phyloP scores from a whole-genome alignment of 2,888 invertebrate genomes.

The Drosophila koepferae region DNA sequence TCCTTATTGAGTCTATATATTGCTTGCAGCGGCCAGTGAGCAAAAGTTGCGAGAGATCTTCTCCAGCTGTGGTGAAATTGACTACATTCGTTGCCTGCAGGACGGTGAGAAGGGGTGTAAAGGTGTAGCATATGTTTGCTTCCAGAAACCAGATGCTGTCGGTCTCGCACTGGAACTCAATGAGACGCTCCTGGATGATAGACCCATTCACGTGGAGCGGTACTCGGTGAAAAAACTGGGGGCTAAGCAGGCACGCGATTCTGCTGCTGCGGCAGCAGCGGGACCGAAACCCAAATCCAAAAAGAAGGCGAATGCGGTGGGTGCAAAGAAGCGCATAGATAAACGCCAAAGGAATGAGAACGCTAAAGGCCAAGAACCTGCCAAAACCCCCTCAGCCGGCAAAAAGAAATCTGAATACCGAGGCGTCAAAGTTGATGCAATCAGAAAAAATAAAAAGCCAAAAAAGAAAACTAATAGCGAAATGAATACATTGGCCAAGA shows the following conservation, averaged over 20 bases:
- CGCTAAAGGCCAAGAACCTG: constrained; percentile 12
- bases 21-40: constrained; percentile 80
- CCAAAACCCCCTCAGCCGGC: background rate
- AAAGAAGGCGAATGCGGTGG: constrained; percentile 48
- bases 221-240: constrained; percentile 79
- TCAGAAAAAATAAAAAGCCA: constrained; percentile 75
- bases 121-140: constrained; percentile 84
- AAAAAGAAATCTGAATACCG: constrained; percentile 82
- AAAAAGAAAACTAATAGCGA: constrained; percentile 75
- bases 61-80: constrained; percentile 83
- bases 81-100: constrained; percentile 83
- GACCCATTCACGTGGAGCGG: constrained; percentile 83
- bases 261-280: constrained; percentile 21
- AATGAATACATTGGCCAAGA: constrained; percentile 79
- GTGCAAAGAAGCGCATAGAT: constrained; percentile 62
- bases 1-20: background rate
- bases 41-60: constrained; percentile 83
- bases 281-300: constrained; percentile 50
- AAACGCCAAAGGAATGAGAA: constrained; percentile 49
- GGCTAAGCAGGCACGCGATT: constrained; percentile 72
- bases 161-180: constrained; percentile 83
- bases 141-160: constrained; percentile 82
- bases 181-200: constrained; percentile 83
- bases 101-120: constrained; percentile 83
- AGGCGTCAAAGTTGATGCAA: constrained; percentile 79